These are phyloP conservation scores for Echiichthys vipera DNA, from an alignment of 2,797 vertebrate genomes.

Conservation along the genomic window DNA sequence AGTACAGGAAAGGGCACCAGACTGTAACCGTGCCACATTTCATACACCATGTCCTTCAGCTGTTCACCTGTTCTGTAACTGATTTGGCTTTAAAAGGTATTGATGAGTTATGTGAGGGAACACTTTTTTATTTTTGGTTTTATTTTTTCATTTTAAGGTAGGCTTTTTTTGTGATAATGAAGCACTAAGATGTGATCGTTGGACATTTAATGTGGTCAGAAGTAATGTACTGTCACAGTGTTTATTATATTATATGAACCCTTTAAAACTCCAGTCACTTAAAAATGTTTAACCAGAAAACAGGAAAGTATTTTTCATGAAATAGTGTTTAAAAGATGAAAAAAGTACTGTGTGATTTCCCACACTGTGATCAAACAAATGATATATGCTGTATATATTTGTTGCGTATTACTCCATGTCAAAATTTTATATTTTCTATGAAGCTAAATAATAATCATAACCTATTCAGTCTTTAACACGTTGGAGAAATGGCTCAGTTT, in stretches of 20 bases:
- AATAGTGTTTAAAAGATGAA: background rate
- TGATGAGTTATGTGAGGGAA: background rate
- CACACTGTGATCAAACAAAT: constrained; percentile 27
- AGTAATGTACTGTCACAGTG: background rate
- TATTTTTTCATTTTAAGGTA: background rate
- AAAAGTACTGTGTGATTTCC: background rate
- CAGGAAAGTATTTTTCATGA: background rate
- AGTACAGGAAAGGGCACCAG: constrained; percentile 52
- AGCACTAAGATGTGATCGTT: background rate
- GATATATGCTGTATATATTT: constrained; percentile 29
- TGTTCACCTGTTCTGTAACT: background rate
- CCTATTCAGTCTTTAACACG: background rate
- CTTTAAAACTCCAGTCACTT: background rate
- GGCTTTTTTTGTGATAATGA: constrained; percentile 18
- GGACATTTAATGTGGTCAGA: background rate
- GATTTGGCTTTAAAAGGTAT: background rate
- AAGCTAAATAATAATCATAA: background rate
- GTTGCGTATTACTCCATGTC: constrained; percentile 11
- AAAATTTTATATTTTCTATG: constrained; percentile 6
- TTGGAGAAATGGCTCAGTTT: constrained; percentile 5
- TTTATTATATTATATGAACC: background rate
- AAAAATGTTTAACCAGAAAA: background rate
- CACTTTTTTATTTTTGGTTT: background rate
- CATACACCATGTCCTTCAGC: no score
- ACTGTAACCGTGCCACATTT: constrained; percentile 50